Evolutionary conservation across 2,113 vertebrate genomes (phyloP).

Genomic region (Rhinogobius similis): DNA sequence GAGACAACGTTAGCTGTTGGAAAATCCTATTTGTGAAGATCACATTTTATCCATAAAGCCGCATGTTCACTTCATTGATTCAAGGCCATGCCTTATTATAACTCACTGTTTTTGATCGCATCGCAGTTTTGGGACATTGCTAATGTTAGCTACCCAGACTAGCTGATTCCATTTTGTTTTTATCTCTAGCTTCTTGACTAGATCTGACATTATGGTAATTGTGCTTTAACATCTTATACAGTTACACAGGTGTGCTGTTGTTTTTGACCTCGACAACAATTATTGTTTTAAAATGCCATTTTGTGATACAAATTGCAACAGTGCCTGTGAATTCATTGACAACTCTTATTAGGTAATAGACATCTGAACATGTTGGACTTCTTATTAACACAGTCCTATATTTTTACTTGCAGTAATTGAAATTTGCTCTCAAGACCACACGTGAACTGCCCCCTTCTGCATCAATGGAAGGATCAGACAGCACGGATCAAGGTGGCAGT

Average conservation of each 20-base stretch:
- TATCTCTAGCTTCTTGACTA: constrained; percentile 57
- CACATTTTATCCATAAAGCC: neutral
- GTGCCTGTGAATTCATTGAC: neutral
- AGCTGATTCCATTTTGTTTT: constrained; percentile 82
- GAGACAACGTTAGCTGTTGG: constrained; percentile 24
- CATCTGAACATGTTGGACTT: neutral
- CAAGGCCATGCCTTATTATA: too few relatives aligned
- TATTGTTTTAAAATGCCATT: too few relatives aligned
- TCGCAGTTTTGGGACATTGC: constrained; percentile 14
- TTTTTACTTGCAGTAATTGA: constrained; percentile 36
- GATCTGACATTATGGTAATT: constrained; percentile 1
- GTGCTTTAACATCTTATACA: neutral
- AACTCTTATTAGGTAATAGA: neutral
- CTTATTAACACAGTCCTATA: neutral
- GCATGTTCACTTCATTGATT: neutral
- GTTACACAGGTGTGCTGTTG: neutral
- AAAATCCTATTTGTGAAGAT: neutral
- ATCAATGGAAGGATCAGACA: constrained; percentile 93
- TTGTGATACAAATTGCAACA: neutral
- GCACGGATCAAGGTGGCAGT: constrained; percentile 85
- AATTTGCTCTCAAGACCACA: constrained; percentile 42
- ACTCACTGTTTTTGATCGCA: neutral
- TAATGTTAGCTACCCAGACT: constrained; percentile 25
- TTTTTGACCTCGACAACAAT: neutral
- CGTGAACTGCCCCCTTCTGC: constrained; percentile 45